Evolutionary conservation across 2,888 invertebrate species (phyloP).

Genomic region (Drosophila anomalata): DNA sequence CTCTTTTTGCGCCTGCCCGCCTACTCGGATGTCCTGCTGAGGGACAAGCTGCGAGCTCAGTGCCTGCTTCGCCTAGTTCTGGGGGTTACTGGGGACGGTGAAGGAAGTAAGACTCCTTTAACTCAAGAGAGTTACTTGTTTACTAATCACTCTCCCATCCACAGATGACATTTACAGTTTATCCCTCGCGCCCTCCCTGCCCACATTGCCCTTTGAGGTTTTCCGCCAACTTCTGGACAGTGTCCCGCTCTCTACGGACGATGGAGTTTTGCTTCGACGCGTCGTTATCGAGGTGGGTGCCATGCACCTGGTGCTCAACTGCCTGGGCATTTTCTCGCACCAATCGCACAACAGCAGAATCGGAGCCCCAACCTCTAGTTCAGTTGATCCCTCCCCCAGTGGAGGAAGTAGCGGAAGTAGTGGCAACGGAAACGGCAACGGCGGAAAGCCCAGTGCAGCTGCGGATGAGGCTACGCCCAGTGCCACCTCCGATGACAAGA

Average conservation of each 20-base stretch:
- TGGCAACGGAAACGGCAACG: conserved; percentile 27
- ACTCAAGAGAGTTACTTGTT: too few relatives aligned
- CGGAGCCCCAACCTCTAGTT: conserved; percentile 49
- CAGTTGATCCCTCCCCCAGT: conserved; percentile 44
- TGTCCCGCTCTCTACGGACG: conserved; percentile 90
- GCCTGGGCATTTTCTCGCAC: conserved; percentile 95
- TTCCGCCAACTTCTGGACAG: conserved; percentile 90
- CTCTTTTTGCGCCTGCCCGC: conserved; percentile 94
- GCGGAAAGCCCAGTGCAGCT: conserved; percentile 34
- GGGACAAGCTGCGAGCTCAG: conserved; percentile 93
- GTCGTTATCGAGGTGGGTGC: conserved; percentile 94
- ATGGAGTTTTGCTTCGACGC: conserved; percentile 89
- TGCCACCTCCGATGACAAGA: conserved; percentile 87
- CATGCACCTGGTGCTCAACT: conserved; percentile 92
- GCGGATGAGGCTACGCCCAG: conserved; percentile 74
- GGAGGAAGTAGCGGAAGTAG: conserved; percentile 16
- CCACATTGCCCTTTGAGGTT: conserved; percentile 85
- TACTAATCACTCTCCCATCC: not conserved
- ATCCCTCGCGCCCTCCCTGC: conserved; percentile 88
- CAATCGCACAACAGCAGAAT: conserved; percentile 86
- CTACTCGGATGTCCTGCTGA: conserved; percentile 94
- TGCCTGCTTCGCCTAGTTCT: conserved; percentile 93
- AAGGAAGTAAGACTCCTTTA: conserved; percentile 88
- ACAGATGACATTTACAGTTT: conserved; percentile 89
- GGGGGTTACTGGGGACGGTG: conserved; percentile 96